Evolutionary conservation across 2,797 vertebrate species (phyloP).

Genomic region (Tapirus indicus): DNA sequence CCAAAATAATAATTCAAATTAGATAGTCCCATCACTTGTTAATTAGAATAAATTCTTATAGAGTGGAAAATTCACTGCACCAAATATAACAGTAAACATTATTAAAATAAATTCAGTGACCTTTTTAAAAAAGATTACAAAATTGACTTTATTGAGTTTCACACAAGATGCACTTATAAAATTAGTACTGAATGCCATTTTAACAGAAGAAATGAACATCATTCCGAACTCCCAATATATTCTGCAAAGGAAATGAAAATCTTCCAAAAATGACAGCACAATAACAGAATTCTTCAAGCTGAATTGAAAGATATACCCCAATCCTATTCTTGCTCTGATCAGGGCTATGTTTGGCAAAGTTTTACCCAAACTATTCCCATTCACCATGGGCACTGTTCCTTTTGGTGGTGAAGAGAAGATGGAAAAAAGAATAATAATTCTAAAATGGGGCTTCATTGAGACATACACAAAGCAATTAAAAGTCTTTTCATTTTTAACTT

Average conservation of each 20-base stretch:
- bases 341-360: conserved; percentile 67
- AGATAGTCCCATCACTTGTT: background rate
- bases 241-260: conserved; percentile 85
- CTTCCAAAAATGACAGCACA: conserved; percentile 79
- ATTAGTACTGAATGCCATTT: conserved; percentile 90
- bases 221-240: conserved; percentile 84
- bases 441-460: background rate
- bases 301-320: conserved; percentile 75
- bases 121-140: conserved; percentile 92
- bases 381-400: conserved; percentile 50
- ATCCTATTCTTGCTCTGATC: conserved; percentile 70
- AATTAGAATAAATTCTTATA: conserved; percentile 42
- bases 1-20: conserved; percentile 15
- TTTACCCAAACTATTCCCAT: conserved; percentile 61
- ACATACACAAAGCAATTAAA: conserved; percentile 48
- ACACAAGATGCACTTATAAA: conserved; percentile 93
- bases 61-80: background rate
- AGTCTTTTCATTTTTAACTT: conserved; percentile 53
- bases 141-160: conserved; percentile 92
- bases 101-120: conserved; percentile 82
- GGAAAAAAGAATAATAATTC: conserved; percentile 32
- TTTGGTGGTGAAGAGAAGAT: conserved; percentile 43
- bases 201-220: conserved; percentile 86
- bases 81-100: background rate
- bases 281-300: conserved; percentile 81